Base-by-base conservation (phyloP, 1,140 invertebrate genomes). In the Sitobion miscanthi region DNA sequence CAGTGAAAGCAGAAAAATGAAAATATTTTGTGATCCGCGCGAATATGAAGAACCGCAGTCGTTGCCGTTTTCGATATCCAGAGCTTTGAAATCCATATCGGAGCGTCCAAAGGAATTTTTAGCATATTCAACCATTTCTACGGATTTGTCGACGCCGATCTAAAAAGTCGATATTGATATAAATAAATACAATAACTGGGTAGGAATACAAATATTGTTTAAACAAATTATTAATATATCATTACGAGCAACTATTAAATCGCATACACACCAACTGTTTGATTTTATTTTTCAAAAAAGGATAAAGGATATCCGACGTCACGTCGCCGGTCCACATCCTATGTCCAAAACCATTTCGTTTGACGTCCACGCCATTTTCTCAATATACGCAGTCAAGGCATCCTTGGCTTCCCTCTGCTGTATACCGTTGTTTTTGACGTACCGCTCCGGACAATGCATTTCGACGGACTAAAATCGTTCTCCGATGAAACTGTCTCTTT, bases 241-340 rank as follows among this genome's bases (percentile, higher is more conserved):
- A 52, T 52, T 52, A 52, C 17, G 17, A 52, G 49, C 17, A 3
- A 52, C 49, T 52, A 1, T 2, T 20, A 52, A 52, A 52, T 77
- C 3, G 1, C 17, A 52, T 45, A 30, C 49, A 52, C 11, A 89
- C 87, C 87, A 89, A 35, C 47, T 54, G 57, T 49, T 88, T 52
- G 38, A 86, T 87, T 45, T 93, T 93, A 25, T 89, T 52, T 30
- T 86, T 86, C 8, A 93, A 57, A n/a, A 93, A 21, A 69, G 93
- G 93, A 38, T 69, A 77, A 20, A 93, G 87, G 42, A 88, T 88
- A 77, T 93, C 38, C 8, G 30, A 93, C 23, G 57, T 69, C 23
- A 69, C 57, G 25, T 69, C 57, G 25, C 57, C 23, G 57, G 57
- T 30, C 57, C 57, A 30, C 57, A 69, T 20, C 49, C 49, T 52